Conservation (phyloP, 2,113 vertebrate species). For the Galeopterus variegatus region DNA sequence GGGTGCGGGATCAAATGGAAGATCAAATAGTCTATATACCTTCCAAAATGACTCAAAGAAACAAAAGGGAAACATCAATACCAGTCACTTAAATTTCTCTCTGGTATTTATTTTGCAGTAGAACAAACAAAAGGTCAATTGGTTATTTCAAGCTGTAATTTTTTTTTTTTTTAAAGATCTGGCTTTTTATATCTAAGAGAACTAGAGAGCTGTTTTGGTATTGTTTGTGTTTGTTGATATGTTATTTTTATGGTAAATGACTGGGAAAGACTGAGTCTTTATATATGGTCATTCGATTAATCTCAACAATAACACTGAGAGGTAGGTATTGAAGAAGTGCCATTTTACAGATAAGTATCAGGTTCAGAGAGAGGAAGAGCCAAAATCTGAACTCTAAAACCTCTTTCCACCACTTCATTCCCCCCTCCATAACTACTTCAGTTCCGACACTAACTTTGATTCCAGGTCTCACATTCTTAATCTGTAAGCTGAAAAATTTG, state of each 20-base stretch:
- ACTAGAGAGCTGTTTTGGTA: not conserved
- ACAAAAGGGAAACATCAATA: constrained; percentile 26
- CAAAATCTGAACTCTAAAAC: constrained; percentile 42
- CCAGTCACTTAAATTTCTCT: constrained; percentile 24
- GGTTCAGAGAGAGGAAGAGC: not conserved
- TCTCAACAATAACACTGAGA: constrained; percentile 2
- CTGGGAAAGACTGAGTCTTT: not conserved
- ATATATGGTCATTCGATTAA: constrained; percentile 17
- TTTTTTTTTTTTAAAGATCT: constrained; percentile 11
- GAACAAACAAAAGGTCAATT: constrained; percentile 59
- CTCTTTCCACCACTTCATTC: not conserved
- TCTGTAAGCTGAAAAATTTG: constrained; percentile 13
- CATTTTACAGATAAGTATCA: not conserved
- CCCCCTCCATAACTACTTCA: constrained; percentile 10
- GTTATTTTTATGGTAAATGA: not conserved
- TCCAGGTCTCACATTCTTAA: not conserved
- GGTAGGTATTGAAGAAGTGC: not conserved
- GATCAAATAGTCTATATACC: constrained; percentile 16
- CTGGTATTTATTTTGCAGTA: constrained; percentile 7
- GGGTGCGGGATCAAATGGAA: not conserved
- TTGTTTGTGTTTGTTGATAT: not conserved
- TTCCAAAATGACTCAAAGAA: constrained; percentile 52
- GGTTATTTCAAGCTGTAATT: constrained; percentile 41
- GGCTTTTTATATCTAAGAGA: not conserved
- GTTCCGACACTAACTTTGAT: not conserved